Percentiles rank a stretch among this genome's conserved stretches.
Evolutionary conservation across 2,888 invertebrate species (phyloP).

Genomic region (Uropetala carovei): DNA sequence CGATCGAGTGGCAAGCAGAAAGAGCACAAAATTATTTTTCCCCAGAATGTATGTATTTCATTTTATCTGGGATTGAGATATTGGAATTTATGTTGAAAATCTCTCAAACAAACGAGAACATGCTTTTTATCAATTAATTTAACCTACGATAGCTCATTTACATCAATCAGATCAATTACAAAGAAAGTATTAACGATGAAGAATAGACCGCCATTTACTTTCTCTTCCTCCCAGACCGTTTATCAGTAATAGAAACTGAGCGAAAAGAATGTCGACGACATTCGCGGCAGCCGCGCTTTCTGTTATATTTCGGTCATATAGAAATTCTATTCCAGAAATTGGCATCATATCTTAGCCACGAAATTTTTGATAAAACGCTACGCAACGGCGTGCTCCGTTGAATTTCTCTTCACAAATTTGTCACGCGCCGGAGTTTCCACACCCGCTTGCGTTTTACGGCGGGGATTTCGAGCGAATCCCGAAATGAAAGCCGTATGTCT

Average conservation of each 20-base stretch:
- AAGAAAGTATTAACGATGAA: no score
- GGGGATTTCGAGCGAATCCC: neutral
- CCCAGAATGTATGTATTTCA: no score
- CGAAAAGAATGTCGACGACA: neutral
- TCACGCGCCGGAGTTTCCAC: neutral
- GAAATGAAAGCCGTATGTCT: slow-evolving; percentile 11
- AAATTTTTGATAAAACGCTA: neutral
- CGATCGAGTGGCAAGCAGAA: no score
- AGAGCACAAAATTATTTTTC: no score
- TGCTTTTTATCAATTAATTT: no score
- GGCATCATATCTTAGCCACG: neutral
- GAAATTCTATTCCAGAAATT: neutral
- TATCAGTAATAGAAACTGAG: neutral
- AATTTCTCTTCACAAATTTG: neutral
- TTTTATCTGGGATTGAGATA: no score
- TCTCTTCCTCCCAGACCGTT: neutral
- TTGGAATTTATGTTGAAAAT: no score
- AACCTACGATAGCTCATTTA: no score
- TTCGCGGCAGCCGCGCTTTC: neutral
- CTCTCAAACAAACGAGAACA: no score
- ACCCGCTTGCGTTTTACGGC: neutral
- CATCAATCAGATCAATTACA: no score
- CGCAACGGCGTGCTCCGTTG: slow-evolving; percentile 5
- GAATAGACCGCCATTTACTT: no score
- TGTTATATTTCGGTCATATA: neutral